Evolutionary conservation across 2,113 vertebrate genomes (phyloP), one percentile per base, ranked within the genome.

Genomic region (Crotalus horridus): DNA sequence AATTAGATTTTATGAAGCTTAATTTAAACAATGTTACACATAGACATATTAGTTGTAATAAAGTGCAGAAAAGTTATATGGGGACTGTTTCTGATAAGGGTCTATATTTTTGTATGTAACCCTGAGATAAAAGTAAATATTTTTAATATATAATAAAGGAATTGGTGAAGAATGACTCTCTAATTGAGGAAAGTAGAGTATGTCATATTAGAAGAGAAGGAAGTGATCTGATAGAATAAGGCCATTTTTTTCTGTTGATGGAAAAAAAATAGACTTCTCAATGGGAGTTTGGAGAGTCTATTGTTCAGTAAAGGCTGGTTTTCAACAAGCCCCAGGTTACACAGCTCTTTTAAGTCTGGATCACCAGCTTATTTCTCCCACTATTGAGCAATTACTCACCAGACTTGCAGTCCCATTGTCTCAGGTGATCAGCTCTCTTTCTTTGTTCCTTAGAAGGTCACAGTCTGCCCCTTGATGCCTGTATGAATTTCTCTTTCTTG

Each of bases 321-420:
- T 54, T 93, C 88, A 92, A 7, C 26, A 93, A 91, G 26, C 81
- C 26, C 26, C 0, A 0, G 61, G 43, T 89, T 46, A 93, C 48
- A 88, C 51, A 20, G 55, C 4, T 85, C 23, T n/a, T 4, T 46
- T 48, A 39, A 4, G 4, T 26, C 12, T 46, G 1, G 29, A 90
- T 24, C 4, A 13, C 43, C 54, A 93, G 29, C 9, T 81, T 89
- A 55, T 90, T 94, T 94, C 88, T 90, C 74, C 74, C 55, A 48
- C 91, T 69, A 61, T 86, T 90, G 91, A 86, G 88, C 93, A 94
- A 64, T 90, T 87, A 86, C 58, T 92, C 88, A 87, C 88, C 55
- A 69, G 88, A 51, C 74, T 86, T 87, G 69, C 51, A 54, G 87
- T 15, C 56, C 64, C 69, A 86, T 89, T 89, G 90, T 86, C 74